Evolutionary conservation across 1,140 invertebrate genomes (phyloP).

Genomic region (Lasioglossum baleicum): DNA sequence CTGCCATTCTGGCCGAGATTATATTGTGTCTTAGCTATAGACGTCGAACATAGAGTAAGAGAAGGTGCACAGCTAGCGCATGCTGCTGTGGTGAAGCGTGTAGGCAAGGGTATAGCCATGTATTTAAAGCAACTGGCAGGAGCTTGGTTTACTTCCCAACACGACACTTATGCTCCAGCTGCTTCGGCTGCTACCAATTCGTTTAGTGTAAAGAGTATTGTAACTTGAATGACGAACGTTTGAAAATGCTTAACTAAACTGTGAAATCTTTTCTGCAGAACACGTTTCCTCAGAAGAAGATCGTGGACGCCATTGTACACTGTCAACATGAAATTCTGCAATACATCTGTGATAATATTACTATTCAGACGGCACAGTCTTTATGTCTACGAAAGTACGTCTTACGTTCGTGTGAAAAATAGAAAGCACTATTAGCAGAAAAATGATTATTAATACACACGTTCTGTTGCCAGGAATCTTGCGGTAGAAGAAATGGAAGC

Average conservation of each 20-base stretch:
- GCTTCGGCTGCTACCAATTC: constrained; percentile 86
- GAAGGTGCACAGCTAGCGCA: constrained; percentile 88
- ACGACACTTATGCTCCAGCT: constrained; percentile 90
- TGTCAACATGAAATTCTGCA: constrained; percentile 89
- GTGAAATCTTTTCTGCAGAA: constrained; percentile 67
- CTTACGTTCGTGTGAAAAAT: constrained; percentile 47
- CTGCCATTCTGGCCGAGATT: constrained; percentile 89
- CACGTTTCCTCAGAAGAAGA: constrained; percentile 87
- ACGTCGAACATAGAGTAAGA: constrained; percentile 89
- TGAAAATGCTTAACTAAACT: neutral
- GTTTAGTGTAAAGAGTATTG: constrained; percentile 81
- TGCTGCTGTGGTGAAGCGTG: constrained; percentile 83
- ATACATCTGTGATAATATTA: constrained; percentile 86
- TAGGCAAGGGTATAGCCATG: constrained; percentile 87
- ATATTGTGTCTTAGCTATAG: constrained; percentile 86
- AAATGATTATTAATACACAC: constrained; percentile 10
- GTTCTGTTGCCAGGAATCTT: constrained; percentile 72
- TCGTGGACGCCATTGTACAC: constrained; percentile 86
- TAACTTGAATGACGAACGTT: constrained; percentile 2
- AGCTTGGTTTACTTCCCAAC: constrained; percentile 88
- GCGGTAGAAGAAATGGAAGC: constrained; percentile 86
- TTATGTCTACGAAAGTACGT: constrained; percentile 73
- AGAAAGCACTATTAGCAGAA: neutral
- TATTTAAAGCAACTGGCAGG: constrained; percentile 88
- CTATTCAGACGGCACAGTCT: constrained; percentile 83